A percentile compares a stretch with the other conserved stretches of the same genome.
These are phyloP conservation scores for Epicampocera succincta DNA, from an alignment of 2,888 invertebrate species.

Conservation along the genomic window DNA sequence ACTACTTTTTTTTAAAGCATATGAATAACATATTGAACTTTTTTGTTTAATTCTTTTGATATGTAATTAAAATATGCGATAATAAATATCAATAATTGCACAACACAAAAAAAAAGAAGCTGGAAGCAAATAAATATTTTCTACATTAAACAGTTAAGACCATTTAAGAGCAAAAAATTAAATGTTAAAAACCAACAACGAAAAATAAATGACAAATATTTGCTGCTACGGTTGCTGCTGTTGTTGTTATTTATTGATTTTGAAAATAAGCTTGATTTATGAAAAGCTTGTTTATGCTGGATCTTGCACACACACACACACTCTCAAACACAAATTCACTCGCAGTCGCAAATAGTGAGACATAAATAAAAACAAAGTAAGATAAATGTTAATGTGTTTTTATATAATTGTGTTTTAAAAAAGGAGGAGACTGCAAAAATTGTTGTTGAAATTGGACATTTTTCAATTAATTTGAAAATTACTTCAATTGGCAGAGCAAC, in stretches of 20 bases:
- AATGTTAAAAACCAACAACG: constrained; percentile 55
- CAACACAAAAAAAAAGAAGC: neutral
- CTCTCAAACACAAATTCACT: neutral
- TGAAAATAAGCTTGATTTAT: constrained; percentile 64
- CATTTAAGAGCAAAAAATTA: constrained; percentile 55
- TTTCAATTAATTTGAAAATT: neutral
- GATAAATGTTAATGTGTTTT: constrained; percentile 46
- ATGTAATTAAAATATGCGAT: constrained; percentile 6
- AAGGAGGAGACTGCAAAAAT: neutral
- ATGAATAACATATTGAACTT: too few relatives aligned
- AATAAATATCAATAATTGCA: constrained; percentile 14
- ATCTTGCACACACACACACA: neutral
- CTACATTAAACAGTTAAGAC: constrained; percentile 20
- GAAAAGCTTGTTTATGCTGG: constrained; percentile 4
- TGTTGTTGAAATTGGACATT: constrained; percentile 33
- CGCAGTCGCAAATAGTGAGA: neutral
- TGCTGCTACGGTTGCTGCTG: neutral
- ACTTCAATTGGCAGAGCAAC: neutral
- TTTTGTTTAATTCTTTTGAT: constrained; percentile 5
- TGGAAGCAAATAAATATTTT: neutral
- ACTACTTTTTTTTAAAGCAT: too few relatives aligned
- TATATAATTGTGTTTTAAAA: constrained; percentile 15
- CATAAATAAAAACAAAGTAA: constrained; percentile 47
- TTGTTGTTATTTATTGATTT: constrained; percentile 54
- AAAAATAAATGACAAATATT: constrained; percentile 48